phyloP scores from a whole-genome alignment of 2,888 invertebrate species.

The Maniola hyperantus region DNA sequence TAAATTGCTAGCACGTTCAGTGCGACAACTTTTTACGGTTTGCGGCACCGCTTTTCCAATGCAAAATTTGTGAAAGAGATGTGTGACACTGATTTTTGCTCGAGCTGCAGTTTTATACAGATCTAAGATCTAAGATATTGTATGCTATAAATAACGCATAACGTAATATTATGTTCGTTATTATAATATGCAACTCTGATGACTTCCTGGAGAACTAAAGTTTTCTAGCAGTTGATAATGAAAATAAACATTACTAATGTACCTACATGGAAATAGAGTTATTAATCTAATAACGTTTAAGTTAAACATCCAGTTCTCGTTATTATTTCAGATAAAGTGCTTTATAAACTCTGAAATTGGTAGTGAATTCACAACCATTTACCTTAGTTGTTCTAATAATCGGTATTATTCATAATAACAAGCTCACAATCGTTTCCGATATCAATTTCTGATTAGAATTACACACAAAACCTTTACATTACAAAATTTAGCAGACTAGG shows the following conservation, averaged over 20 bases:
- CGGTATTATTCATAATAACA: background rate
- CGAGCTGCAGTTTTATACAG: background rate
- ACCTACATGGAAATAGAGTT: background rate
- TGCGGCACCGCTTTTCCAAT: background rate
- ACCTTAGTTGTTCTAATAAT: conserved; percentile 22
- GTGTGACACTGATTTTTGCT: background rate
- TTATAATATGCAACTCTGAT: too few species aligned
- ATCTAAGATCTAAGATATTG: background rate
- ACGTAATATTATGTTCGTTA: background rate
- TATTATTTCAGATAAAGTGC: conserved; percentile 27
- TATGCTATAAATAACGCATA: background rate
- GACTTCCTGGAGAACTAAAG: background rate
- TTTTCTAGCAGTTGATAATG: background rate
- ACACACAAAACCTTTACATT: background rate
- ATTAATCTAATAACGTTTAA: background rate
- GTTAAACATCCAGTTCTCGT: background rate
- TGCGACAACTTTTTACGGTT: background rate
- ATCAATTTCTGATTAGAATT: too few species aligned
- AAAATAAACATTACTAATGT: background rate
- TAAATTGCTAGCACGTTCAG: background rate
- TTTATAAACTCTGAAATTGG: conserved; percentile 65
- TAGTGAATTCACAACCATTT: background rate
- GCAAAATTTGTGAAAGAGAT: background rate
- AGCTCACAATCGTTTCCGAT: too few species aligned
- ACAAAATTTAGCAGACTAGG: too few species aligned